Evolutionary conservation across 2,113 vertebrate species (phyloP).

Genomic region (Hipposideros armiger): DNA sequence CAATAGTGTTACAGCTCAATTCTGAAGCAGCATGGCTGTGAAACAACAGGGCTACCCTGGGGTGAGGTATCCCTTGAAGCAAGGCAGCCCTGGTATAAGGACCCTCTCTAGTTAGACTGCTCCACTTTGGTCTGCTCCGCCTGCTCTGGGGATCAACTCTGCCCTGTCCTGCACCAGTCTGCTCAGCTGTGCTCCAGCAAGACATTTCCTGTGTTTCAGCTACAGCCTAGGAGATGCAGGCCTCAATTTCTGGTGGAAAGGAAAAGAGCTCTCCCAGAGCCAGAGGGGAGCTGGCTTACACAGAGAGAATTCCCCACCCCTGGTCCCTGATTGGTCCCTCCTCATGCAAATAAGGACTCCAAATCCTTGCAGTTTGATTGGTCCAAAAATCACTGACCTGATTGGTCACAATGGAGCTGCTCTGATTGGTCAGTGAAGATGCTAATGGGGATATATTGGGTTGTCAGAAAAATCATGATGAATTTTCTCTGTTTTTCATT

Average conservation of each 20-base stretch:
- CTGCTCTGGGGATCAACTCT: no score
- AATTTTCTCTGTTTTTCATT: no score
- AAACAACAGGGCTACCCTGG: background rate
- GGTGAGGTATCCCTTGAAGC: no score
- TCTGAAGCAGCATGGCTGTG: background rate
- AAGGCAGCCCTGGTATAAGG: background rate
- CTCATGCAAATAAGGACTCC: background rate
- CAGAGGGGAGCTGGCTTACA: background rate
- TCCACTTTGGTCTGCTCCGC: background rate
- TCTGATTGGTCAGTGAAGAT: background rate
- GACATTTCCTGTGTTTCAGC: background rate
- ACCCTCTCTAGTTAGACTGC: background rate
- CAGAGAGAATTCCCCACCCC: background rate
- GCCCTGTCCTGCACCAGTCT: no score
- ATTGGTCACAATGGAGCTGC: background rate
- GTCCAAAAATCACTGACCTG: background rate
- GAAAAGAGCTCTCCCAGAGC: background rate
- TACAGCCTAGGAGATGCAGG: background rate
- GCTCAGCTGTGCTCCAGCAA: background rate
- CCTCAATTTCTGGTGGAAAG: background rate
- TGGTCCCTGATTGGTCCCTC: background rate
- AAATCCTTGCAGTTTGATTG: background rate
- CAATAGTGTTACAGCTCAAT: background rate
- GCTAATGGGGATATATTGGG: background rate
- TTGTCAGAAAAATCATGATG: no score